Conservation (phyloP, 2,888 invertebrate species). For the Sphinx pinastri region DNA sequence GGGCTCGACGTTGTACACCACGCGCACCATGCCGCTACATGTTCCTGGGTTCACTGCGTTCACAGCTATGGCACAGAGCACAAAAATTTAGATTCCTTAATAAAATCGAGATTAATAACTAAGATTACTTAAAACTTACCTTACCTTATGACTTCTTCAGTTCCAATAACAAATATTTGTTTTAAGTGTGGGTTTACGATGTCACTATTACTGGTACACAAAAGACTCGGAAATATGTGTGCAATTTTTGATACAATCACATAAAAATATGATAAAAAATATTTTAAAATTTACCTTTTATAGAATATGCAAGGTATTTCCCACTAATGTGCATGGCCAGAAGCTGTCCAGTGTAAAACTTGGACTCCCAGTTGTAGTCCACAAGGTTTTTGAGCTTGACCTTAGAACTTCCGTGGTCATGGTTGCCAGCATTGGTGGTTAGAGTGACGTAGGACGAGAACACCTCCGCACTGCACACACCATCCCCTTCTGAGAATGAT, state of each 20-base stretch:
- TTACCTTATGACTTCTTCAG: no score
- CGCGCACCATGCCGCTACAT: conserved; percentile 90
- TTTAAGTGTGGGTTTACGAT: no score
- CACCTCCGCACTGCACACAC: conserved; percentile 83
- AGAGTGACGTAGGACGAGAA: conserved; percentile 87
- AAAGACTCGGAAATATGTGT: no score
- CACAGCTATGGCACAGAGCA: conserved; percentile 56
- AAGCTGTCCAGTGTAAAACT: conserved; percentile 93
- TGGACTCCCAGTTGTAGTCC: conserved; percentile 96
- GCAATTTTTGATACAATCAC: no score
- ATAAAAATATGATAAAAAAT: neutral
- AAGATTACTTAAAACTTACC: no score
- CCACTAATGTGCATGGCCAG: conserved; percentile 94
- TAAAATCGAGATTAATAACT: no score
- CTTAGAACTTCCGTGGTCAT: conserved; percentile 93
- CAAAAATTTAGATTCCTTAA: neutral
- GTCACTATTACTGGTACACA: no score
- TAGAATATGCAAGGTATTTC: conserved; percentile 94
- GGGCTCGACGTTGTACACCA: conserved; percentile 87
- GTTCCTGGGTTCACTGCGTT: conserved; percentile 70
- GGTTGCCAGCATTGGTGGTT: conserved; percentile 88
- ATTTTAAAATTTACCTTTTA: conserved; percentile 87
- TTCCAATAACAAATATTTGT: no score
- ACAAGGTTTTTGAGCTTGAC: conserved; percentile 95
- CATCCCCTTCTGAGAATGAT: conserved; percentile 85